A percentile compares a stretch with the other conserved stretches of the same genome.
Evolutionary conservation across 2,113 vertebrate genomes (phyloP).

Genomic region (Excalfactoria chinensis): DNA sequence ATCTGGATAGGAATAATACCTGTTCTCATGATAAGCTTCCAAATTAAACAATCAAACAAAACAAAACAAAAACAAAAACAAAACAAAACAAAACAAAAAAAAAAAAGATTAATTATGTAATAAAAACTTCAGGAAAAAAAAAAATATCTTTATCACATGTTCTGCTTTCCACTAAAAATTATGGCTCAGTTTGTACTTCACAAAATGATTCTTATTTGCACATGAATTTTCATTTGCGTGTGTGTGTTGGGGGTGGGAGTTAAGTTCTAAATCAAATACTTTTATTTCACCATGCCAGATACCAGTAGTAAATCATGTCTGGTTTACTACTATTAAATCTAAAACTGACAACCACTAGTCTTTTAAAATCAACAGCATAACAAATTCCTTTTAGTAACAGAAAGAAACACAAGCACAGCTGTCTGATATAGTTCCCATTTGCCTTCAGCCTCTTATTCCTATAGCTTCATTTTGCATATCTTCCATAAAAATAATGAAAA

Average conservation of each 20-base stretch:
- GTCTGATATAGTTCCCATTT: background rate
- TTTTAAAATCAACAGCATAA: conserved; percentile 25
- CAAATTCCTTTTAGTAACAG: background rate
- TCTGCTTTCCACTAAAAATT: background rate
- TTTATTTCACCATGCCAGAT: conserved; percentile 9
- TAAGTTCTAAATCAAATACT: background rate
- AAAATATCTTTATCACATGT: background rate
- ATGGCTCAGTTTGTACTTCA: background rate
- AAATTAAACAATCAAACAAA: background rate
- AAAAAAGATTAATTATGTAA: background rate
- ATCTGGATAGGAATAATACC: background rate
- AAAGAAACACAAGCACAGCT: background rate
- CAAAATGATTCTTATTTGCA: background rate
- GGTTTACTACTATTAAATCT: conserved; percentile 14
- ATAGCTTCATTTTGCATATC: background rate
- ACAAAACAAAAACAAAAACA: too few species aligned
- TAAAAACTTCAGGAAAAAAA: background rate
- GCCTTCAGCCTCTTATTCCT: background rate
- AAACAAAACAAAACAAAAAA: too few species aligned
- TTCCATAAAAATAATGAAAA: conserved; percentile 16
- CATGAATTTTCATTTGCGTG: background rate
- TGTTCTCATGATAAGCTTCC: background rate
- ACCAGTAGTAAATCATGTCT: background rate
- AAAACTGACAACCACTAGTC: conserved; percentile 8
- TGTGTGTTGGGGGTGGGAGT: background rate